phyloP scores from a whole-genome alignment of 2,888 invertebrate genomes.

The Bedellia somnulentella region DNA sequence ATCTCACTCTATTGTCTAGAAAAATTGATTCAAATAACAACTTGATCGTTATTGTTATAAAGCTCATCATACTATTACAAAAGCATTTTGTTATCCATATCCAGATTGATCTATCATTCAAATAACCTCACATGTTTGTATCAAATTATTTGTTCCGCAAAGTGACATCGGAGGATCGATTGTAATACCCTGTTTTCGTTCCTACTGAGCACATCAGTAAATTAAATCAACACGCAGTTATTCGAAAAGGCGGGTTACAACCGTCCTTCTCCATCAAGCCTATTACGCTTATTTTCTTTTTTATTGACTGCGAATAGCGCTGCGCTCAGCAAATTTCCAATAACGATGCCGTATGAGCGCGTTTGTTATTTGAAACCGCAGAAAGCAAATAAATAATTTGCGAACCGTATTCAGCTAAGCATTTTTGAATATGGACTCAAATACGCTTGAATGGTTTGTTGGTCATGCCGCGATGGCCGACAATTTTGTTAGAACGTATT shows the following conservation, averaged over 20 bases:
- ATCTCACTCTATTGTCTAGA: too few relatives aligned
- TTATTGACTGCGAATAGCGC: conserved; percentile 20
- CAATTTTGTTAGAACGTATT: neutral
- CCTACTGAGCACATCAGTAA: too few relatives aligned
- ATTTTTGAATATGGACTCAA: conserved; percentile 1
- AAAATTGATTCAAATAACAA: too few relatives aligned
- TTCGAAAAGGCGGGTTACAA: conserved; percentile 21
- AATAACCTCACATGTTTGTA: too few relatives aligned
- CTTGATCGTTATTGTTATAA: too few relatives aligned
- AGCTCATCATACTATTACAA: too few relatives aligned
- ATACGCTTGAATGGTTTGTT: neutral
- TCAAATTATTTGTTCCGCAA: too few relatives aligned
- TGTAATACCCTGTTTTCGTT: too few relatives aligned
- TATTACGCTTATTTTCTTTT: conserved; percentile 26
- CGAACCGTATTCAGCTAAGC: conserved; percentile 3
- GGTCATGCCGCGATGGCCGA: neutral
- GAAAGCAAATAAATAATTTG: conserved; percentile 11
- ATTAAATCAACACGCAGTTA: conserved; percentile 25
- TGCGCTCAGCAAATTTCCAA: conserved; percentile 17
- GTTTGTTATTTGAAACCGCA: conserved; percentile 13
- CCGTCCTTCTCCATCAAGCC: conserved; percentile 23
- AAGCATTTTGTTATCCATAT: too few relatives aligned
- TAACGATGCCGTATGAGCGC: conserved; percentile 16
- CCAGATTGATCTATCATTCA: too few relatives aligned
- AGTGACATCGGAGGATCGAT: too few relatives aligned